These are phyloP conservation scores for Drosophila bifasciata DNA, from an alignment of 1,140 invertebrate genomes.

Conservation along the genomic window DNA sequence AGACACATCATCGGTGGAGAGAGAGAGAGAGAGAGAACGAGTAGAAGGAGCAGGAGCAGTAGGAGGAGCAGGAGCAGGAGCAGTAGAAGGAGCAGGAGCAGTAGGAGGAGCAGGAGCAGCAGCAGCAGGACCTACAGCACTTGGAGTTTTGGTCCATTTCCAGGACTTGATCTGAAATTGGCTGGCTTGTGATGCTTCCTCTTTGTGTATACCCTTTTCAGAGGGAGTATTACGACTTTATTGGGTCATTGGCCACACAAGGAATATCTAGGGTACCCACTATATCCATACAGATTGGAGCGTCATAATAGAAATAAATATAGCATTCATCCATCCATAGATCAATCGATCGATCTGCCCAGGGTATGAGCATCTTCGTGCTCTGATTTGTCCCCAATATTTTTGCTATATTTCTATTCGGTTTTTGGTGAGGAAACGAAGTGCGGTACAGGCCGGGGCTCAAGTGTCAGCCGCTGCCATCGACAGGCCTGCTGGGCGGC, in stretches of 20 bases:
- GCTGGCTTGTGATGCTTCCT: conserved; percentile 45
- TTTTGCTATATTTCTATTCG: neutral
- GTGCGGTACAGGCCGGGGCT: conserved; percentile 26
- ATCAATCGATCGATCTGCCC: no score
- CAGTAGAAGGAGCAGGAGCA: conserved; percentile 30
- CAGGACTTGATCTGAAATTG: conserved; percentile 49
- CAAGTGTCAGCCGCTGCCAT: conserved; percentile 50
- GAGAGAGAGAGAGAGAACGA: no score
- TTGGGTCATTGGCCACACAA: no score
- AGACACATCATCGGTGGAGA: conserved; percentile 72
- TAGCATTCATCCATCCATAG: no score
- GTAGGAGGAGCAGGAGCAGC: conserved; percentile 32
- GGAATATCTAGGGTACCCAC: no score
- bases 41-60: no score
- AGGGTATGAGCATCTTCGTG: no score
- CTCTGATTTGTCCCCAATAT: no score
- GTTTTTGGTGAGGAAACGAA: conserved; percentile 2
- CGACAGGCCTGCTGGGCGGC: conserved; percentile 16
- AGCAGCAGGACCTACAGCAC: conserved; percentile 28
- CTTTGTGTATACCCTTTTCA: conserved; percentile 16
- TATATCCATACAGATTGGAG: no score
- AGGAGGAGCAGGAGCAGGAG: conserved; percentile 30
- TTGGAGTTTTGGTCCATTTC: conserved; percentile 64
- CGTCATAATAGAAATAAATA: no score
- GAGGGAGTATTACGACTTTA: no score